Evolutionary conservation across 2,888 invertebrate genomes (phyloP).

Genomic region (Argyra leucocephala): DNA sequence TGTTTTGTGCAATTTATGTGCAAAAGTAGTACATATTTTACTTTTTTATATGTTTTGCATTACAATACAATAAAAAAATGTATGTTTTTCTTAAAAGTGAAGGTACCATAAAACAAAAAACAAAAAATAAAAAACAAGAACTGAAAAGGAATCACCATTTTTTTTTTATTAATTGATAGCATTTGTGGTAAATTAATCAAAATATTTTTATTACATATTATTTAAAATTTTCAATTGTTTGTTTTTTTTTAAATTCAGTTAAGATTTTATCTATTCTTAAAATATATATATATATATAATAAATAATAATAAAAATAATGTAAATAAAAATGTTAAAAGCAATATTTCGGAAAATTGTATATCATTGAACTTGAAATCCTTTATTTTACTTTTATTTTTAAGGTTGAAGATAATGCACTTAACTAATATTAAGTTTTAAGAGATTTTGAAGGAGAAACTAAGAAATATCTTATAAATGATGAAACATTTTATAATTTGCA

Average conservation of each 20-base stretch:
- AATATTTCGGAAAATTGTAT: background rate
- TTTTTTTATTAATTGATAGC: slow-evolving; percentile 1
- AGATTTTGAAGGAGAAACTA: no score
- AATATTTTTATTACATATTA: background rate
- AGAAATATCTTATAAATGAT: no score
- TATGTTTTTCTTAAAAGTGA: background rate
- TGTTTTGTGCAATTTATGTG: background rate
- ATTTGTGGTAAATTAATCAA: background rate
- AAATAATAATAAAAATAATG: background rate
- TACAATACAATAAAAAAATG: background rate
- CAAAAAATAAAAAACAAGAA: background rate
- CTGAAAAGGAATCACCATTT: background rate
- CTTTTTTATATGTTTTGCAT: background rate
- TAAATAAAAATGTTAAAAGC: slow-evolving; percentile 1
- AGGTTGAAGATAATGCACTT: no score
- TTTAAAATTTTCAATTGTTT: background rate
- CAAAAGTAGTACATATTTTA: background rate
- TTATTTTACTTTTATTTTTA: no score
- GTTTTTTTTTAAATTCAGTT: background rate
- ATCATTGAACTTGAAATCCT: no score
- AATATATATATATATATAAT: background rate
- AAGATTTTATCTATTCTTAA: background rate
- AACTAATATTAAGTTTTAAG: no score
- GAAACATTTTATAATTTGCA: no score
- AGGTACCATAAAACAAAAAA: background rate